phyloP scores from a whole-genome alignment of 1,140 invertebrate genomes.

The Polypedilum pembai region DNA sequence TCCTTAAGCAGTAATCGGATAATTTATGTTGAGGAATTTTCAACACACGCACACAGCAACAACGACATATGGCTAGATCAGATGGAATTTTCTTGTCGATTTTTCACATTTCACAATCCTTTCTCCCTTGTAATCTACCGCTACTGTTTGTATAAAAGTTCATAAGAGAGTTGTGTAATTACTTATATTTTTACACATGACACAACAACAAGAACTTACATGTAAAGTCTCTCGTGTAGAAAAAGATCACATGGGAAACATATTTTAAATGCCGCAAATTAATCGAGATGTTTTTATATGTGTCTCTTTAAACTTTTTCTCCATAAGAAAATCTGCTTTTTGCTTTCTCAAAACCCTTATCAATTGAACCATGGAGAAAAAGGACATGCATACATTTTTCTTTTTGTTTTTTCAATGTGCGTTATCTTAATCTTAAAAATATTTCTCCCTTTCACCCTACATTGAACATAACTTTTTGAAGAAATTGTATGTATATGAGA shows the following conservation, averaged over 20 bases:
- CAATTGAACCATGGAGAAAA: neutral
- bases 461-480: no score
- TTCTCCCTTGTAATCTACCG: neutral
- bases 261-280: conserved; percentile 18
- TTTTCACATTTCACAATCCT: neutral
- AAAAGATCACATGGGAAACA: neutral
- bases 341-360: neutral
- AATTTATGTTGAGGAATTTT: neutral
- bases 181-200: neutral
- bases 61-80: neutral
- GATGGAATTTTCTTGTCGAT: neutral
- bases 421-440: no score
- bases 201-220: neutral
- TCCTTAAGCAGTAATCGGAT: neutral
- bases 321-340: neutral
- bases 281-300: conserved; percentile 15
- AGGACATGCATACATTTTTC: no score
- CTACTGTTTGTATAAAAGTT: neutral
- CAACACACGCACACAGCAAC: neutral
- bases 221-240: neutral
- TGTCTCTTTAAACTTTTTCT: neutral
- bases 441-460: no score
- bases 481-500: no score
- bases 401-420: no score
- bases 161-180: neutral